Evolutionary conservation across 92 coral and sea anemone genomes (phyloP), one percentile per base, ranked within the genome.

Genomic region (Umimayanthus kanabou): DNA sequence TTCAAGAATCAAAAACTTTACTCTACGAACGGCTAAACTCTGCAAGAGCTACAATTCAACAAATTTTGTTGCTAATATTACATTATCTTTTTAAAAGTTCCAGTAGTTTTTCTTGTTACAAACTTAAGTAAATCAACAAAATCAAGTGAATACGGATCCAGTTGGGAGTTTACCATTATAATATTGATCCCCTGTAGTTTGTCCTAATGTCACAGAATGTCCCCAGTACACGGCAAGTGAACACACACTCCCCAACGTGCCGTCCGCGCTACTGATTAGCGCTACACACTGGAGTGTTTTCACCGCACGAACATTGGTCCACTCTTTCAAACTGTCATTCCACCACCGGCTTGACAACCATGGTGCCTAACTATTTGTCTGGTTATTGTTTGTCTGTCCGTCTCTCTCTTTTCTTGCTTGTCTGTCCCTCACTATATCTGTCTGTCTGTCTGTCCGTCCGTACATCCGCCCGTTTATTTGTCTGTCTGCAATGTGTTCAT

Each of bases 61-160:
- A 83, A 83, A 83, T 83, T 65, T 83, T 83, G 87, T 83, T 83
- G 87, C 87, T 69, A 83, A 49, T 83, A 82, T 45, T 40, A 69
- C 28, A 18, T 15, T 22, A 57, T 29, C 67, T 83, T 83, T 71
- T 71, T 83, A 71, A 83, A 83, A 83, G 78, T 83, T 47, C 26
- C 11, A 22, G 39, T 40, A 69, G 43, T 20, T 45, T 14, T 70
- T 67, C 28, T 28, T 42, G 42, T 25, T 15, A 33, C 37, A 39
- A 82, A 16, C 25, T 29, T 30, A 49, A n/a, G 20, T n/a, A 33
- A 58, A 30, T 18, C 10, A 80, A 16, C 9, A 15, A 76, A 40
- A 30, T 11, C 53, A 76, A 76, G 11, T 25, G 26, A 76, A 33
- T 1, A 3, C 40, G 42, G 76, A 72, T 33, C 75, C 11, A 28